These are phyloP conservation scores for Standfussiana lucernea DNA, from an alignment of 2,888 invertebrate species.

Conservation along the genomic window DNA sequence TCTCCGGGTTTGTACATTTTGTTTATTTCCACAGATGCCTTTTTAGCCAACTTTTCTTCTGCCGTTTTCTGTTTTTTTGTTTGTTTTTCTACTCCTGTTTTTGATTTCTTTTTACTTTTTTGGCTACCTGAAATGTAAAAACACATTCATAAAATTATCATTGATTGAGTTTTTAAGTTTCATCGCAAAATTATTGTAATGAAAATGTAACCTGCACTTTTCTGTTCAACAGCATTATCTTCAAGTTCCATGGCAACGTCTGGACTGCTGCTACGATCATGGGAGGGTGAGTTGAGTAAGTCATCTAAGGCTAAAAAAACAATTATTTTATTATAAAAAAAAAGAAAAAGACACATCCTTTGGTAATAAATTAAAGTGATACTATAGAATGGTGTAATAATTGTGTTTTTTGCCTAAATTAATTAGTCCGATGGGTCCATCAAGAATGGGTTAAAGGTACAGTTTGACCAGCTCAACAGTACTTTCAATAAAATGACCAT, in stretches of 20 bases:
- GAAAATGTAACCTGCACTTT: constrained; percentile 9
- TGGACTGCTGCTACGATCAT: neutral
- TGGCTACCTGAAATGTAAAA: constrained; percentile 20
- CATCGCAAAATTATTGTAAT: neutral
- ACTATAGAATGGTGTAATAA: no score
- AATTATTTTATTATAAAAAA: neutral
- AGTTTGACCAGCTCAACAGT: neutral
- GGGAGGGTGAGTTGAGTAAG: no score
- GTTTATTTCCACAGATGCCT: constrained; percentile 66
- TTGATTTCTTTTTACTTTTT: constrained; percentile 57
- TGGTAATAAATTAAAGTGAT: no score
- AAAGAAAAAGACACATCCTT: no score
- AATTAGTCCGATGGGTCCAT: neutral
- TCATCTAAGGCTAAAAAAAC: neutral
- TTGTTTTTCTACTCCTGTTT: constrained; percentile 18
- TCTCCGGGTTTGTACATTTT: constrained; percentile 86
- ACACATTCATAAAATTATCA: neutral
- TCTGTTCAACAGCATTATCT: neutral
- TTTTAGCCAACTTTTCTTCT: constrained; percentile 71
- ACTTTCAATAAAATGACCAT: neutral
- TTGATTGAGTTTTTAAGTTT: neutral
- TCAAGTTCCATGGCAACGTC: neutral
- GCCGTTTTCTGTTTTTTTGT: constrained; percentile 64
- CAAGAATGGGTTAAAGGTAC: neutral
- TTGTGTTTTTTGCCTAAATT: no score